These are phyloP conservation scores for Hydrotaea cyrtoneurina DNA, from an alignment of 2,888 invertebrate genomes.

Conservation along the genomic window DNA sequence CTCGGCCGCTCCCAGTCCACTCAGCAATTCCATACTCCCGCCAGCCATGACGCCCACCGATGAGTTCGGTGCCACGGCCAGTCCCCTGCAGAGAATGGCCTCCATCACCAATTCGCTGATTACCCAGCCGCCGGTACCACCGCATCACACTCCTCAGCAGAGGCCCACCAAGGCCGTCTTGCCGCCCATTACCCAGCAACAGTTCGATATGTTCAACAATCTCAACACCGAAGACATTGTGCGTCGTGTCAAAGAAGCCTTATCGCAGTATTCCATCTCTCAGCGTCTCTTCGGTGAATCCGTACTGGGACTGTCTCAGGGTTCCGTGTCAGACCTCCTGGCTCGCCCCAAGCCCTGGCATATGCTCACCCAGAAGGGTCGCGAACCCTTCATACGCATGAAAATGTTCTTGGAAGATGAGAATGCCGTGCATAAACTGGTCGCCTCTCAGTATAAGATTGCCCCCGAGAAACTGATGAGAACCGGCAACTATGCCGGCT, in stretches of 20 bases:
- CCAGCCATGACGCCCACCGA: constrained; percentile 91
- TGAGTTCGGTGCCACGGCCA: constrained; percentile 94
- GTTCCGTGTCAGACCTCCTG: constrained; percentile 97
- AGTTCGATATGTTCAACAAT: constrained; percentile 98
- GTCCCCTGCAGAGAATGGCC: constrained; percentile 98
- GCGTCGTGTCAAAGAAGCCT: constrained; percentile 95
- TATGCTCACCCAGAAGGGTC: constrained; percentile 98
- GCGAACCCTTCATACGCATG: constrained; percentile 98
- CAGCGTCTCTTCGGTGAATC: constrained; percentile 99
- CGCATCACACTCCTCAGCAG: constrained; percentile 91
- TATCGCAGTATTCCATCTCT: constrained; percentile 97
- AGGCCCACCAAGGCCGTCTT: constrained; percentile 97
- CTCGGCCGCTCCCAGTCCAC: constrained; percentile 91
- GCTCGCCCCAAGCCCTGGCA: constrained; percentile 99
- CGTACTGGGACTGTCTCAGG: constrained; percentile 97
- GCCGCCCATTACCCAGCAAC: constrained; percentile 98
- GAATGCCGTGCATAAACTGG: constrained; percentile 95
- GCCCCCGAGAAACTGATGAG: constrained; percentile 98
- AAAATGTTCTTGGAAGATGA: constrained; percentile 98
- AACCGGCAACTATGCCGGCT: constrained; percentile 95
- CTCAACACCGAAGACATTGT: constrained; percentile 99
- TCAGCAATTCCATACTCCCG: constrained; percentile 92
- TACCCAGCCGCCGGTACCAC: constrained; percentile 92
- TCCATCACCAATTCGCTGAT: constrained; percentile 98
- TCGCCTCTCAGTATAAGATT: constrained; percentile 98